Percentiles rank a stretch among this genome's conserved stretches.
Evolutionary conservation across 2,113 vertebrate genomes (phyloP).

Genomic region (Rhinoderma darwinii): DNA sequence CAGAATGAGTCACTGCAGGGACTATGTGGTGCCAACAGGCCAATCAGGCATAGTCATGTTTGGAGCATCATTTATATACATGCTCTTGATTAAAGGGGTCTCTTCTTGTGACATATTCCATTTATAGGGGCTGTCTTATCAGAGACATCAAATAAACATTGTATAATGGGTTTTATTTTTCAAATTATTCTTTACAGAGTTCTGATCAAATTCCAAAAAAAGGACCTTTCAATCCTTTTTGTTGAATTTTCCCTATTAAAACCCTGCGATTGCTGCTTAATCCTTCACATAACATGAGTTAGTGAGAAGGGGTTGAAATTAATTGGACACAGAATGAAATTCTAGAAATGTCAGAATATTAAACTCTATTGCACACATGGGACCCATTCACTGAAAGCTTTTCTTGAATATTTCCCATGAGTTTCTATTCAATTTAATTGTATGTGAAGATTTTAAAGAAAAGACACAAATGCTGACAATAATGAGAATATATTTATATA

Average conservation of each 20-base stretch:
- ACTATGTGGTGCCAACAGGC: too few relatives aligned
- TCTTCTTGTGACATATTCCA: too few relatives aligned
- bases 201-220: conserved; percentile 15
- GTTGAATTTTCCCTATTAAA: conserved; percentile 47
- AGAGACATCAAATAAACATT: background rate
- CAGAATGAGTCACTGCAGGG: too few relatives aligned
- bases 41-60: too few relatives aligned
- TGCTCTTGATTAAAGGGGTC: too few relatives aligned
- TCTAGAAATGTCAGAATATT: conserved; percentile 58
- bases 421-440: conserved; percentile 51
- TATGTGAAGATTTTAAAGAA: conserved; percentile 51
- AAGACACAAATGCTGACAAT: conserved; percentile 51
- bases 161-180: background rate
- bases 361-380: conserved; percentile 55
- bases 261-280: conserved; percentile 45
- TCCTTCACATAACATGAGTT: conserved; percentile 53
- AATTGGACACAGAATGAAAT: conserved; percentile 57
- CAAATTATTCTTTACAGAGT: background rate
- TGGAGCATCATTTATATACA: too few relatives aligned
- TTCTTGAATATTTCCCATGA: conserved; percentile 58
- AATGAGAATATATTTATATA: conserved; percentile 36
- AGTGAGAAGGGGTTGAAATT: conserved; percentile 54
- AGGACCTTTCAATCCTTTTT: conserved; percentile 1
- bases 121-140: too few relatives aligned
- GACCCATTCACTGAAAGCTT: conserved; percentile 50